These are phyloP conservation scores for Oreochromis aureus DNA, from an alignment of 2,113 vertebrate species.

Conservation along the genomic window DNA sequence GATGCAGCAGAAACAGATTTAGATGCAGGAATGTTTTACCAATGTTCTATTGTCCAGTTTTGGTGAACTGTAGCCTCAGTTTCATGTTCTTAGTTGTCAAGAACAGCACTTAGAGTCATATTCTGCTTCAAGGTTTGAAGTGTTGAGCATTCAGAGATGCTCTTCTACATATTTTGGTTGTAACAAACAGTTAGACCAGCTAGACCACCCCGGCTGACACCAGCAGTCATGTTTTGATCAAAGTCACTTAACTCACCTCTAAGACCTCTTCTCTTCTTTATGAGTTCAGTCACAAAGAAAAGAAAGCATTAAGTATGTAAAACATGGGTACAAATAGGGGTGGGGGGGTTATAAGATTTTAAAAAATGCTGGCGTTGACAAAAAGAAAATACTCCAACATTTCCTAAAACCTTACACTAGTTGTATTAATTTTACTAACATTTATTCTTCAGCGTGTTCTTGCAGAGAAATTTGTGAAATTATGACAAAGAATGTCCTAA, in stretches of 20 bases:
- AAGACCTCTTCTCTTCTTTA: background rate
- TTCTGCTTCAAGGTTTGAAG: background rate
- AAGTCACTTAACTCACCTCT: background rate
- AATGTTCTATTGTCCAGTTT: background rate
- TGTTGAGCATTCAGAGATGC: background rate
- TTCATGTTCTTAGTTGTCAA: background rate
- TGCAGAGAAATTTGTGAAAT: background rate
- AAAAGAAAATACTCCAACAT: fast-evolving
- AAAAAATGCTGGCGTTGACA: background rate
- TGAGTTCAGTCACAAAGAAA: background rate
- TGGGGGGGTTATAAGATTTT: background rate
- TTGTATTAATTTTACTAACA: background rate
- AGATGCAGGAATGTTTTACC: background rate
- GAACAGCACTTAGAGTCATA: background rate
- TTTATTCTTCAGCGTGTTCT: background rate
- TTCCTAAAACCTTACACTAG: background rate
- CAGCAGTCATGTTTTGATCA: background rate
- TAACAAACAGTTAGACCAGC: fast-evolving
- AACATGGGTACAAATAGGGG: background rate
- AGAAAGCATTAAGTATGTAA: background rate
- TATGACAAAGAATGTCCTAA: background rate
- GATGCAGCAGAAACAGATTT: too few relatives aligned
- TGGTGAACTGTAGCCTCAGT: background rate
- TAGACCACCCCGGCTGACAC: background rate
- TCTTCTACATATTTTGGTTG: background rate